These are phyloP conservation scores for Aculops lycopersici DNA, from an alignment of 1,140 invertebrate species.

Conservation along the genomic window DNA sequence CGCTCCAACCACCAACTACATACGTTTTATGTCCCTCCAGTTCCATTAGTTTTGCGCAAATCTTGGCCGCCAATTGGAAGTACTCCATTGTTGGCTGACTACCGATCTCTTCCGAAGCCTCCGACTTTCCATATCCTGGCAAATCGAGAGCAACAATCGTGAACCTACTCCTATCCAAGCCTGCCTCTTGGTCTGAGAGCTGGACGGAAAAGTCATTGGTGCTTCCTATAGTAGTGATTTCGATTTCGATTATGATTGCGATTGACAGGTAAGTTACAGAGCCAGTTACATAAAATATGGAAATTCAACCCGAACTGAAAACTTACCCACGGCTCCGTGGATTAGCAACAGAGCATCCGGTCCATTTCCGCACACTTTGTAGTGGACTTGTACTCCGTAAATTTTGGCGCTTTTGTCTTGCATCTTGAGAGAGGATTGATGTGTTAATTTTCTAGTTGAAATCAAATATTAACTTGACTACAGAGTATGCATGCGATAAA, in stretches of 20 bases:
- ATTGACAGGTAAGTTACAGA: not conserved
- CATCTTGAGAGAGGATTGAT: not conserved
- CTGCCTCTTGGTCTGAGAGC: constrained; percentile 9
- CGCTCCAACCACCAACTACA: constrained; percentile 55
- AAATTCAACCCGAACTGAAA: not conserved
- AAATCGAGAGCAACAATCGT: constrained; percentile 48
- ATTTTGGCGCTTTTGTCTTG: constrained; percentile 21
- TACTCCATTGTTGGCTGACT: constrained; percentile 14
- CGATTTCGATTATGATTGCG: not conserved
- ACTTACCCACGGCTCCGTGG: constrained; percentile 34
- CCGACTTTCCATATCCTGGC: constrained; percentile 35
- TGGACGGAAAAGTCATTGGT: constrained; percentile 16
- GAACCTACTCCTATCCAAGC: constrained; percentile 15
- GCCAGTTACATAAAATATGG: not conserved
- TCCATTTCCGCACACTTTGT: constrained; percentile 33
- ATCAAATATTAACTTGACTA: too few relatives aligned
- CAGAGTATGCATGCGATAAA: too few relatives aligned
- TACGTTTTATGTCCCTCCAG: constrained; percentile 29
- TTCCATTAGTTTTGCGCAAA: constrained; percentile 12
- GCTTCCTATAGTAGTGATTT: constrained; percentile 3
- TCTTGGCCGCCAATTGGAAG: constrained; percentile 13
- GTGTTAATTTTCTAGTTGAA: too few relatives aligned
- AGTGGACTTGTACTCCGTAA: constrained; percentile 27
- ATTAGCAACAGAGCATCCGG: constrained; percentile 30
- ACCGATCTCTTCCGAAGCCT: constrained; percentile 7